Evolutionary conservation across 2,888 invertebrate species (phyloP), one percentile per base, ranked within the genome.

Genomic region (Leucophenga maculata): DNA sequence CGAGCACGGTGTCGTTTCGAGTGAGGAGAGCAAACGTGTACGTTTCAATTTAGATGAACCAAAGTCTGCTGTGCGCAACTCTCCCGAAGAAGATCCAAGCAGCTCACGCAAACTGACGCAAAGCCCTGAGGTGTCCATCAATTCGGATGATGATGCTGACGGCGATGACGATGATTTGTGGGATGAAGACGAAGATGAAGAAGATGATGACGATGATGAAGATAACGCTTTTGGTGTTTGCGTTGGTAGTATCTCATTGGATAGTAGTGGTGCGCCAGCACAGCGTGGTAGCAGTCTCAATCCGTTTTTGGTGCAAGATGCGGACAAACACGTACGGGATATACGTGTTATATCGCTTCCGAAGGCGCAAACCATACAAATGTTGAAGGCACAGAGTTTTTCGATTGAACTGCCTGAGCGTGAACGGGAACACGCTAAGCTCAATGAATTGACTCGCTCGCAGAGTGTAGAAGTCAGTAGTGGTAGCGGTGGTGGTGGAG

Each of bases 11-110:
- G 55, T 70, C 31, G 20, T 57, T n/a, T 22, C 57, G n/a, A 26
- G 57, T 0, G 95, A 95, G 72, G 94, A 94, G 70, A 92, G 92
- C 71, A 95, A 95, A 84, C 94, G 93, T 84, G 94, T 95, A 0
- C 89, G 92, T 9, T 93, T 93, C 77, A 92, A 92, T 85, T 86
- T 93, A 68, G 87, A 86, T 11, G 81, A 84, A 8, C 75, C 71
- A 22, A 67, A 71, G 9, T 65, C 70, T 6, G 46, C 70, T 74
- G 9, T 75, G 32, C 78, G 78, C 31, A 69, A 69, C 2, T 86
- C 87, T 1, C 83, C 86, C 0, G 86, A 84, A 13, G 84, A 86
- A 16, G 86, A 86, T 65, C 78, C 77, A 0, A 83, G 79, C 32
- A 82, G 80, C 20, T 82, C 83, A 0, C 78, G 77, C 0, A 83